phyloP scores from a whole-genome alignment of 1,140 invertebrate genomes.

The Gonioctena quinquepunctata region DNA sequence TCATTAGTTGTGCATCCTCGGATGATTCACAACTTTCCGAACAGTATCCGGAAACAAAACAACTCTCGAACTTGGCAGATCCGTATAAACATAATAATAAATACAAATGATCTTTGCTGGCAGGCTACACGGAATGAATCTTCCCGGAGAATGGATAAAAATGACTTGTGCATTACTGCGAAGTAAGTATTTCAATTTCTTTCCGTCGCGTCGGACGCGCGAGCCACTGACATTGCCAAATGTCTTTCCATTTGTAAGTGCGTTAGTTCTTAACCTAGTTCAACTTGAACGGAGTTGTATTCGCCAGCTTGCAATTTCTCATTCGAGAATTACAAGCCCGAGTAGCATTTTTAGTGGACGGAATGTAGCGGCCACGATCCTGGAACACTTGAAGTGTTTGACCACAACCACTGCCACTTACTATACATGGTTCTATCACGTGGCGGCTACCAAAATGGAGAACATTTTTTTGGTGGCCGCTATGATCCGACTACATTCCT shows the following conservation, averaged over 20 bases:
- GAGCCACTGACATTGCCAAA: constrained; percentile 7
- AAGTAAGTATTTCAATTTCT: constrained; percentile 17
- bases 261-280: not conserved
- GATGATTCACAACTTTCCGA: not conserved
- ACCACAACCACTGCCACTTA: no score
- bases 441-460: no score
- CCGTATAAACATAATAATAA: constrained; percentile 11
- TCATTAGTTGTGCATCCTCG: not conserved
- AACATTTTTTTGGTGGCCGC: no score
- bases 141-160: constrained; percentile 12
- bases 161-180: constrained; percentile 14
- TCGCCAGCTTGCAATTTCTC: not conserved
- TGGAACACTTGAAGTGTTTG: no score
- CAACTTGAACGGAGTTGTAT: constrained; percentile 2
- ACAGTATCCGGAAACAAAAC: not conserved
- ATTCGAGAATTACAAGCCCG: no score
- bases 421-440: no score
- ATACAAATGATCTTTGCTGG: not conserved
- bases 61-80: not conserved
- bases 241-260: constrained; percentile 1
- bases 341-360: no score
- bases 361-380: no score
- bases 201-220: constrained; percentile 1
- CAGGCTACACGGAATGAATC: not conserved
- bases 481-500: no score